Evolutionary conservation across 2,113 vertebrate genomes (phyloP).

Genomic region (Odocoileus virginianus): DNA sequence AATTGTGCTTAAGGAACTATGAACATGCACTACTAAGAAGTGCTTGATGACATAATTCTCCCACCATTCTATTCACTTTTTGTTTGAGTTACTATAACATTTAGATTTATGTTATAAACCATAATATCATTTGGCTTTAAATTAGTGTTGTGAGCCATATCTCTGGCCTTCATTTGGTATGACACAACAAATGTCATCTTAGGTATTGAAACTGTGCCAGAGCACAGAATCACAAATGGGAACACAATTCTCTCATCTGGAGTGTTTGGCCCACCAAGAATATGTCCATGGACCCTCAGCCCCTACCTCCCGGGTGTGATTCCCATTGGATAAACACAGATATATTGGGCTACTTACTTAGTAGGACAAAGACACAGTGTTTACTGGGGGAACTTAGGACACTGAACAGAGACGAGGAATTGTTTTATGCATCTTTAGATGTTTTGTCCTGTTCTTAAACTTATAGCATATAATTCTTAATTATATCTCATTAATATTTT

Average conservation of each 20-base stretch:
- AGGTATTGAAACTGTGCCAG: not conserved
- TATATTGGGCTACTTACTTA: too few relatives aligned
- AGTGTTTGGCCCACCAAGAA: not conserved
- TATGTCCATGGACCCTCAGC: not conserved
- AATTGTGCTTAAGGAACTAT: not conserved
- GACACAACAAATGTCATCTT: not conserved
- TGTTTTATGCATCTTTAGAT: not conserved
- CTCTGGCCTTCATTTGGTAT: not conserved
- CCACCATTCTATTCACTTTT: not conserved
- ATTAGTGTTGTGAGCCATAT: not conserved
- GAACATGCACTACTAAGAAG: not conserved
- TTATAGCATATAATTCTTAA: not conserved
- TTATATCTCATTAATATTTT: not conserved
- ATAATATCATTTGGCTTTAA: not conserved
- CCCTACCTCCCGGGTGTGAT: not conserved
- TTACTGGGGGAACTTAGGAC: not conserved
- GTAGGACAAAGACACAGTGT: not conserved
- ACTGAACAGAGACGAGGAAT: not conserved
- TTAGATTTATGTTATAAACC: not conserved
- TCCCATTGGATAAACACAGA: not conserved
- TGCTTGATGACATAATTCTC: not conserved
- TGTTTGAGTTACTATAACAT: not conserved
- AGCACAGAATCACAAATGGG: not conserved
- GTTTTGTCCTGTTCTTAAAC: not conserved
- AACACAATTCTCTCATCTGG: not conserved